Conservation (phyloP, 2,113 vertebrate genomes). For the Prionailurus bengalensis region DNA sequence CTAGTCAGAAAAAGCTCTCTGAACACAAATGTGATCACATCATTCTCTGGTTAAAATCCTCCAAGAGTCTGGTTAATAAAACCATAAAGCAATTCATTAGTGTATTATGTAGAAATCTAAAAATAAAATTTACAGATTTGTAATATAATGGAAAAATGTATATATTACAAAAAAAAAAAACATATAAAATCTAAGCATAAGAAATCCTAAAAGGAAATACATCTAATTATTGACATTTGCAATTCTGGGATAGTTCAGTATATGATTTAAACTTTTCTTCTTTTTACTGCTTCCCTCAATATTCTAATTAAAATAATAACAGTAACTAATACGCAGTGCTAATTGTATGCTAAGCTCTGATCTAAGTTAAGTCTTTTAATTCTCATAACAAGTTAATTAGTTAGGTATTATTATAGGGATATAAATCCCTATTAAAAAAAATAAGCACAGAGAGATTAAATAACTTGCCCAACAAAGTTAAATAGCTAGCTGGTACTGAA, state of each 20-base stretch:
- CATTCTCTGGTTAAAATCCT: conserved; percentile 37
- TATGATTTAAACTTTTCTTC: conserved; percentile 20
- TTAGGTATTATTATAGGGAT: not conserved
- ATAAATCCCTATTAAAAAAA: conserved; percentile 48
- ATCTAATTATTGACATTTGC: not conserved
- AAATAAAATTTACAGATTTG: conserved; percentile 1
- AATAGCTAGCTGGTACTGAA: not conserved
- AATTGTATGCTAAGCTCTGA: not conserved
- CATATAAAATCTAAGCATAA: conserved; percentile 52
- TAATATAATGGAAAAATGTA: conserved; percentile 37
- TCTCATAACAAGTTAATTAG: conserved; percentile 1
- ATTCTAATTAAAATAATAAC: not conserved
- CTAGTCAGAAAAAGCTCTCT: not conserved
- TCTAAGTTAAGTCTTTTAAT: conserved; percentile 20
- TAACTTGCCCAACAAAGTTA: not conserved
- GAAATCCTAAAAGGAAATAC: not conserved
- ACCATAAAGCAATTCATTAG: not conserved
- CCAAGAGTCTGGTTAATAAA: conserved; percentile 9
- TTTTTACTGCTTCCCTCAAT: conserved; percentile 37
- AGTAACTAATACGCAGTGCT: conserved; percentile 27
- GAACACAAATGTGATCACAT: conserved; percentile 18
- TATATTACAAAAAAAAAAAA: not conserved
- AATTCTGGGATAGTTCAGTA: conserved; percentile 2
- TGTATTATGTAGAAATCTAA: not conserved
- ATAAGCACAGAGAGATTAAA: conserved; percentile 8